Conservation (phyloP, 2,888 invertebrate species). For the Drosophila greeni region DNA sequence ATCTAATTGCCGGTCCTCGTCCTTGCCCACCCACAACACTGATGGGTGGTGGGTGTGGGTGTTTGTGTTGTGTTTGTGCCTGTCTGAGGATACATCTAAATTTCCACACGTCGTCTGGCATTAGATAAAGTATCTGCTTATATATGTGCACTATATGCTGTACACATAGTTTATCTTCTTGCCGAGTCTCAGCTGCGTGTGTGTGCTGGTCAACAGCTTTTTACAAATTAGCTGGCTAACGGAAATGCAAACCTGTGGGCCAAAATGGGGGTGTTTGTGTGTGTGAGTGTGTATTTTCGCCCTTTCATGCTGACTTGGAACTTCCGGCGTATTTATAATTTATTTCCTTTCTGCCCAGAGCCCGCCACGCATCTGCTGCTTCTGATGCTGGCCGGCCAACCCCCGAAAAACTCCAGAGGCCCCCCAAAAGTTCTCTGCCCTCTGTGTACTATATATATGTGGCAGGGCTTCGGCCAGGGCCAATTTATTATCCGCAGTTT, state of each 20-base stretch:
- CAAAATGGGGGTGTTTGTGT: slow-evolving; percentile 15
- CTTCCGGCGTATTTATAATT: slow-evolving; percentile 75
- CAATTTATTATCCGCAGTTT: slow-evolving; percentile 73
- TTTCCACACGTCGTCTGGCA: slow-evolving; percentile 54
- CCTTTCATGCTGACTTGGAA: slow-evolving; percentile 75
- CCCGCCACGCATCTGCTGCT: slow-evolving; percentile 13
- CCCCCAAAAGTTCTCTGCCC: slow-evolving; percentile 14
- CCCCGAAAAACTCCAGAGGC: slow-evolving; percentile 24
- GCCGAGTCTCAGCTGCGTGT: slow-evolving; percentile 68
- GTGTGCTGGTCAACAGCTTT: slow-evolving; percentile 72
- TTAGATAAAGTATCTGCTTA: slow-evolving; percentile 69
- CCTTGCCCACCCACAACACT: slow-evolving; percentile 1
- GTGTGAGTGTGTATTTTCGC: slow-evolving; percentile 46
- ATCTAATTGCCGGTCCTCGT: slow-evolving; percentile 62
- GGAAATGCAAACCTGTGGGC: slow-evolving; percentile 70
- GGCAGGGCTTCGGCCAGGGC: slow-evolving; percentile 42
- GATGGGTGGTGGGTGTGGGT: background rate
- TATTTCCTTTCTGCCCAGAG: slow-evolving; percentile 64
- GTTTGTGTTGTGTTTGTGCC: slow-evolving; percentile 11
- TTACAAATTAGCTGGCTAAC: slow-evolving; percentile 74
- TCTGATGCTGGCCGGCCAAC: slow-evolving; percentile 61
- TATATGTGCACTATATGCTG: slow-evolving; percentile 42
- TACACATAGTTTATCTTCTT: slow-evolving; percentile 71
- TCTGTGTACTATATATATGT: slow-evolving; percentile 11
- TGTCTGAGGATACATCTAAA: slow-evolving; percentile 37